phyloP scores from a whole-genome alignment of 2,797 vertebrate genomes.

The Falco biarmicus region DNA sequence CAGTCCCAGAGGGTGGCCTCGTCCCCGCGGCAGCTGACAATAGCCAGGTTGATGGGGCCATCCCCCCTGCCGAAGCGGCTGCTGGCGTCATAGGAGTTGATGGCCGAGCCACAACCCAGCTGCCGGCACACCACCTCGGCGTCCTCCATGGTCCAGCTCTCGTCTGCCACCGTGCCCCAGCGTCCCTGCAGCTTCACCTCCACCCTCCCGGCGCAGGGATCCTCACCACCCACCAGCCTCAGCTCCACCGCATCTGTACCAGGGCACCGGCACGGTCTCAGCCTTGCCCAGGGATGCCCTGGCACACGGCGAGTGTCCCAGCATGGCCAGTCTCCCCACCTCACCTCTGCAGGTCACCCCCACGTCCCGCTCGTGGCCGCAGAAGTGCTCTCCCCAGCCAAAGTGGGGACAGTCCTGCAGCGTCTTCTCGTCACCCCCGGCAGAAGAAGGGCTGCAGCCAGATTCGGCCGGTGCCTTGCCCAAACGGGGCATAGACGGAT shows the following conservation, averaged over 20 bases:
- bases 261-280: fast-evolving
- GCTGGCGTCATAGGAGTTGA: fast-evolving
- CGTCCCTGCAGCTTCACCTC: not conserved
- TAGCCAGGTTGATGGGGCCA: fast-evolving
- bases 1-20: not conserved
- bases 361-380: fast-evolving
- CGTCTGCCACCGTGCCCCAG: fast-evolving
- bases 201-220: not conserved
- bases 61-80: fast-evolving
- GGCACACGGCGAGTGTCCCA: fast-evolving
- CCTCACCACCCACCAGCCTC: not conserved
- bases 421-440: fast-evolving
- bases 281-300: fast-evolving
- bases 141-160: fast-evolving
- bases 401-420: not conserved
- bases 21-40: fast-evolving
- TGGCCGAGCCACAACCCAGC: not conserved
- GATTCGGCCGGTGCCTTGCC: not conserved
- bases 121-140: slow-evolving; percentile 32
- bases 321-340: fast-evolving
- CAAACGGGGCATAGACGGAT: fast-evolving
- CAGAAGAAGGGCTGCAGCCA: not conserved
- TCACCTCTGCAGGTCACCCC: slow-evolving; percentile 22
- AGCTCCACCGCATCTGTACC: not conserved
- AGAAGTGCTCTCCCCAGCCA: not conserved